phyloP scores from a whole-genome alignment of 2,113 vertebrate species.

The Limanda limanda region DNA sequence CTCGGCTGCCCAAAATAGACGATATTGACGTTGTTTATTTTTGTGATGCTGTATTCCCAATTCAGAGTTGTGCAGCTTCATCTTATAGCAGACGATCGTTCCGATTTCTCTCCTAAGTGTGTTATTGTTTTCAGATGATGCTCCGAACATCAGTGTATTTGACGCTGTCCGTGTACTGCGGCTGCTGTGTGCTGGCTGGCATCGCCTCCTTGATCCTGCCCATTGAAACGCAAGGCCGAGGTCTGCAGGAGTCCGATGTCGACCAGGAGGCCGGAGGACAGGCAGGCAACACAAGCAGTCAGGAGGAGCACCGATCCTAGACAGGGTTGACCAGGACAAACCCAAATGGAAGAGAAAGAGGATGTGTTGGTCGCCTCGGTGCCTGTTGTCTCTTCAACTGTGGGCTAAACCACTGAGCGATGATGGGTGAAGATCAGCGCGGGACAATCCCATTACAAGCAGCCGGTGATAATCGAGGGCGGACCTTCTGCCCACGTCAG shows the following conservation, averaged over 20 bases:
- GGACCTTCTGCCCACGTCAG: constrained; percentile 28
- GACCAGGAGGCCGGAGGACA: constrained; percentile 1
- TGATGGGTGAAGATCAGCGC: constrained; percentile 30
- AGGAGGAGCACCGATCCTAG: background rate
- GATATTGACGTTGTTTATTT: background rate
- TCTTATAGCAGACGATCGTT: background rate
- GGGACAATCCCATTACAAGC: constrained; percentile 25
- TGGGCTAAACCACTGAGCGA: constrained; percentile 12
- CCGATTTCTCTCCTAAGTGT: background rate
- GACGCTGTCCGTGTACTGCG: constrained; percentile 68
- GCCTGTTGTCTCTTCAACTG: constrained; percentile 9
- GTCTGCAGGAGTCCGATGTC: constrained; percentile 48
- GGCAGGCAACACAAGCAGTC: background rate
- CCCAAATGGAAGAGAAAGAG: background rate
- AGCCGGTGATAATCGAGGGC: constrained; percentile 25
- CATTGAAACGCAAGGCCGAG: constrained; percentile 61
- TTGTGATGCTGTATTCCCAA: background rate
- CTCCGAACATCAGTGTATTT: constrained; percentile 50
- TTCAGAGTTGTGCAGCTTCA: background rate
- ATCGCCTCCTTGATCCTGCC: constrained; percentile 58
- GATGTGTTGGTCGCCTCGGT: constrained; percentile 1
- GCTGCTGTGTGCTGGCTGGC: constrained; percentile 57
- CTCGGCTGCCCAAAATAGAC: no score
- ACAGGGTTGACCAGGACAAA: background rate
- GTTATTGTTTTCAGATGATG: constrained; percentile 59